Evolutionary conservation across 2,888 invertebrate genomes (phyloP), one percentile per base, ranked within the genome.

Genomic region (Trichopoda pennipes): DNA sequence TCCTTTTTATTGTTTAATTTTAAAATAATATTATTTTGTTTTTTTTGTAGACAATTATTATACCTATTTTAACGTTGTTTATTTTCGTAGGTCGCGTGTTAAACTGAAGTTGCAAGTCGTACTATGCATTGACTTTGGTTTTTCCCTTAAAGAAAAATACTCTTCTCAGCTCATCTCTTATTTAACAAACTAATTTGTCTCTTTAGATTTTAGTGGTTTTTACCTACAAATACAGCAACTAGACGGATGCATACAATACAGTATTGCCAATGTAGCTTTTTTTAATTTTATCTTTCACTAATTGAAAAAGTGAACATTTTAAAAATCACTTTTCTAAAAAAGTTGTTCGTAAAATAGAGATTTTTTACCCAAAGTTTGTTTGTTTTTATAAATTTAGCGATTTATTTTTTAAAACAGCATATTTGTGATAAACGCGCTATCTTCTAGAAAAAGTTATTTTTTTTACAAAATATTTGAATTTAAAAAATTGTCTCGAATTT

Each of bases 61-160:
- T 23, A 42, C 49, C 61, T 51, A 49, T 28, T 17, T 38, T 60
- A 9, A n/a, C 69, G 85, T 78, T 86, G 84, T 86, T 84, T 78
- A 80, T 86, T 83, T 84, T 79, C 84, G 84, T 84, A 86, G 84
- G 85, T 85, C 84, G 86, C 86, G 86, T 85, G 85, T 83, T 85
- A 73, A 81, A 87, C 87, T 87, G 76, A 87, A 86, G 84, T 85
- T 84, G 73, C 68, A 81, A 72, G 72, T 69, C 35, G 47, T 61
- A 79, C 47, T 60, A 28, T 75, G 82, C 82, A 82, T 42, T 38
- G 58, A 72, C 61, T 73, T 56, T 77, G 55, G 12, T 2, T 38
- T 64, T 70, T 49, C 19, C 0, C 9, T 60, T 32, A 23, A 64
- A 63, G 21, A 55, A 38, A 8, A 38, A 49, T 17, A 61, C 44